Conservation (phyloP, 2,888 invertebrate genomes). For the Drosophila mimetica region DNA sequence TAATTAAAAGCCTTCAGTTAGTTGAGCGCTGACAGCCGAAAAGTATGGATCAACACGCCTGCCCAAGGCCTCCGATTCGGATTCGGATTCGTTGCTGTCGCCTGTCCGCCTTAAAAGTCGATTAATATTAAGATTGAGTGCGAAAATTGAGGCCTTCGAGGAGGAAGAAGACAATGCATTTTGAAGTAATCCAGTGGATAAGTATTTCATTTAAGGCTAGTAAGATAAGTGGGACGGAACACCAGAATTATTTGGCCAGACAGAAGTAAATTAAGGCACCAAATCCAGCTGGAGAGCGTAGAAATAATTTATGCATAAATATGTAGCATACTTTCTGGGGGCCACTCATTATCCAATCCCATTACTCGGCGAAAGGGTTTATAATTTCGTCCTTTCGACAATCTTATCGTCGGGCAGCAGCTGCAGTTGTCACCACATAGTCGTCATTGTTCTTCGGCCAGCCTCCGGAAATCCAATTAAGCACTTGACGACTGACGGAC, state of each 20-base stretch:
- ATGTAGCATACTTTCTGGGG: neutral
- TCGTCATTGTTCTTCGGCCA: conserved; percentile 24
- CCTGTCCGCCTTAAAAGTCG: conserved; percentile 5
- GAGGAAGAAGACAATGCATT: conserved; percentile 7
- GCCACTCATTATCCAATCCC: neutral
- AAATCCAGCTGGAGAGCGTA: neutral
- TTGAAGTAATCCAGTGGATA: conserved; percentile 11
- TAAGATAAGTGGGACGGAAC: too few species aligned
- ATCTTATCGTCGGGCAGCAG: conserved; percentile 21
- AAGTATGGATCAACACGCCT: conserved; percentile 34
- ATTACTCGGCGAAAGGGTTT: neutral
- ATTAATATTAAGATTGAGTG: conserved; percentile 20
- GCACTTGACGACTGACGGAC: conserved; percentile 6
- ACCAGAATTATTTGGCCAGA: too few species aligned
- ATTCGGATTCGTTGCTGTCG: neutral
- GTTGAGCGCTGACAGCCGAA: conserved; percentile 39
- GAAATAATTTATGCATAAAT: too few species aligned
- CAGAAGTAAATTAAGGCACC: neutral
- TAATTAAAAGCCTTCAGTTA: conserved; percentile 44
- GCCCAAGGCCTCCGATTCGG: conserved; percentile 8
- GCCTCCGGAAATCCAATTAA: conserved; percentile 35
- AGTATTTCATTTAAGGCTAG: neutral
- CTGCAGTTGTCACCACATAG: conserved; percentile 11
- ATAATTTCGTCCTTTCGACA: conserved; percentile 10
- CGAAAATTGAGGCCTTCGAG: neutral